A percentile compares a stretch with the other conserved stretches of the same genome.
Conservation (phyloP, 2,888 invertebrate species). For the Oxytorus armatus region DNA sequence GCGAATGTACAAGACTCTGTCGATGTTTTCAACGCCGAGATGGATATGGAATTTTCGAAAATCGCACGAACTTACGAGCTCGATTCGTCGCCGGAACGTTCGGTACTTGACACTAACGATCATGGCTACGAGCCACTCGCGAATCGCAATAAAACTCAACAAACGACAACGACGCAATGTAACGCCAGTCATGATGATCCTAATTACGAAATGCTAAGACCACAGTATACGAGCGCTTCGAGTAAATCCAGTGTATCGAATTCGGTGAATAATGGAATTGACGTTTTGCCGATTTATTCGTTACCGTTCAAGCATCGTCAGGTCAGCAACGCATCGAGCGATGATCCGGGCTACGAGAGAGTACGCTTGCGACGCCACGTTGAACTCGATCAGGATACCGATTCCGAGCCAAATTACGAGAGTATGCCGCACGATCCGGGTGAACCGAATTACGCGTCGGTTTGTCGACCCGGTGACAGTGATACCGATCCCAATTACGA, state of each 20-base stretch:
- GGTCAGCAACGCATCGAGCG: slow-evolving; percentile 81
- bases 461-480: slow-evolving; percentile 86
- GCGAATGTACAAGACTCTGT: slow-evolving; percentile 66
- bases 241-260: slow-evolving; percentile 48
- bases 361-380: slow-evolving; percentile 81
- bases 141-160: slow-evolving; percentile 25
- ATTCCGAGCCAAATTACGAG: slow-evolving; percentile 91
- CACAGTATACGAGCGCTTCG: slow-evolving; percentile 81
- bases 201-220: slow-evolving; percentile 91
- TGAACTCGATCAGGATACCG: slow-evolving; percentile 84
- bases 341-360: slow-evolving; percentile 86
- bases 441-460: slow-evolving; percentile 87
- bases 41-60: slow-evolving; percentile 67
- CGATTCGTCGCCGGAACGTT: slow-evolving; percentile 79
- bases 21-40: slow-evolving; percentile 72
- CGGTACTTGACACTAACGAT: slow-evolving; percentile 83
- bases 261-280: slow-evolving; percentile 73
- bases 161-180: slow-evolving; percentile 64
- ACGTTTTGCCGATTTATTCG: slow-evolving; percentile 75
- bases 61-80: slow-evolving; percentile 85
- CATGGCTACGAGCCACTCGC: slow-evolving; percentile 88
- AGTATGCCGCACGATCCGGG: slow-evolving; percentile 87
- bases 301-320: slow-evolving; percentile 80
- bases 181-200: slow-evolving; percentile 86
- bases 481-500: slow-evolving; percentile 91